phyloP scores from a whole-genome alignment of 2,113 vertebrate species.

The Apodemus speciosus region DNA sequence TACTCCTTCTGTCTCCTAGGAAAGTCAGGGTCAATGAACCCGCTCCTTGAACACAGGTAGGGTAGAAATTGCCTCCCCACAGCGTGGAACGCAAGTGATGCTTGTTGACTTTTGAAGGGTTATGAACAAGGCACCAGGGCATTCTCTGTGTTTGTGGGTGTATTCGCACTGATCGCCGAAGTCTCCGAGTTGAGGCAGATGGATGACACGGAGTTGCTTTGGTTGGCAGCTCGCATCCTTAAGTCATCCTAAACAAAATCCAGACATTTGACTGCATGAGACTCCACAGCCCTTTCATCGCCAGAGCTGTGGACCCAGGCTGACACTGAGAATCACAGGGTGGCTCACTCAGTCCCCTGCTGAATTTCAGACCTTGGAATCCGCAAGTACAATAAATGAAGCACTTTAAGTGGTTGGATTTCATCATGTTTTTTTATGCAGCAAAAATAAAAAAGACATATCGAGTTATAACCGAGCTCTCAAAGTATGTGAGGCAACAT shows the following conservation, averaged over 20 bases:
- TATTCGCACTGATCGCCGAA: neutral
- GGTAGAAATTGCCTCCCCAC: neutral
- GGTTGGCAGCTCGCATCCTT: neutral
- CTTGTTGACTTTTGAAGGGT: neutral
- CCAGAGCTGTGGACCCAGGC: neutral
- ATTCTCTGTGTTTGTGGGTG: neutral
- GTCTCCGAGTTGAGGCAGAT: neutral
- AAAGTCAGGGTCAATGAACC: neutral
- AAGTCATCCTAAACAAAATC: neutral
- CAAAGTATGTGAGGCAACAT: neutral
- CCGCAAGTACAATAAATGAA: neutral
- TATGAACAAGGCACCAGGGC: neutral
- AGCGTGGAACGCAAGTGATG: neutral
- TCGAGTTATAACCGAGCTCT: neutral
- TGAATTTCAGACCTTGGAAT: neutral
- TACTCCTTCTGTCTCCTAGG: neutral
- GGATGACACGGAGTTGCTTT: neutral
- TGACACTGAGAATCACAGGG: neutral
- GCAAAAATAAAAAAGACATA: slow-evolving; percentile 8
- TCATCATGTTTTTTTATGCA: neutral
- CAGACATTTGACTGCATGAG: neutral
- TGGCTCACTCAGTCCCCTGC: neutral
- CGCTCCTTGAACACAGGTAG: neutral
- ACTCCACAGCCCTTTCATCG: neutral
- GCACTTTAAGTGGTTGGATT: neutral